phyloP scores from a whole-genome alignment of 2,797 vertebrate genomes.

The Myotis daubentonii region DNA sequence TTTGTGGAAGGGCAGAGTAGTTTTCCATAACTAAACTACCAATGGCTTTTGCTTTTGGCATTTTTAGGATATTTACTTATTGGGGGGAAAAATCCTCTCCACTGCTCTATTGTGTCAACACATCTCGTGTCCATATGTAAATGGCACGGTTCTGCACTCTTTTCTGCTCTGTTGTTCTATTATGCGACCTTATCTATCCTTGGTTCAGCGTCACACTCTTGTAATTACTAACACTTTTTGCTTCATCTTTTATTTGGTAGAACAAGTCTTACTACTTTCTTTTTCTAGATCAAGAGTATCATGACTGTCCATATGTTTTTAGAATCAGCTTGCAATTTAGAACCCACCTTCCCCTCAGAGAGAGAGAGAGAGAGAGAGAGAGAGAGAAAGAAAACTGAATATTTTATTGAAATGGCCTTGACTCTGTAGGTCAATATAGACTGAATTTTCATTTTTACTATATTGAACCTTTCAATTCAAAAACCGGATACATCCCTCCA shows the following conservation, averaged over 20 bases:
- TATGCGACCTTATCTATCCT: background rate
- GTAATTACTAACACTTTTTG: background rate
- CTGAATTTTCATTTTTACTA: background rate
- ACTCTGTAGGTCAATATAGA: background rate
- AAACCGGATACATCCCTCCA: background rate
- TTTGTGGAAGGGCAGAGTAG: background rate
- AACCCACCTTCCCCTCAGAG: background rate
- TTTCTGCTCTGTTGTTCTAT: background rate
- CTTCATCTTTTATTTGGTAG: background rate
- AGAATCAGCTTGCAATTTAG: background rate
- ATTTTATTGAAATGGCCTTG: background rate
- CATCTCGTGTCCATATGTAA: background rate
- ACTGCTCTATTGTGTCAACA: background rate
- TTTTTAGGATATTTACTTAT: conserved; percentile 11
- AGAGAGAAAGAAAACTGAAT: background rate
- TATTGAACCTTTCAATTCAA: background rate
- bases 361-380: background rate
- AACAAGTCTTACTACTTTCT: background rate
- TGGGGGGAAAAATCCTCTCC: background rate
- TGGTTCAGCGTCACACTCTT: background rate
- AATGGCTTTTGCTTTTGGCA: background rate
- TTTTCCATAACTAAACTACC: background rate
- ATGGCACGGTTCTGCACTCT: background rate
- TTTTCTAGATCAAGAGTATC: background rate
- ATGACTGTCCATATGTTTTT: background rate